Evolutionary conservation across 2,888 invertebrate species (phyloP), one percentile per base, ranked within the genome.

Genomic region (Lobophora halterata): DNA sequence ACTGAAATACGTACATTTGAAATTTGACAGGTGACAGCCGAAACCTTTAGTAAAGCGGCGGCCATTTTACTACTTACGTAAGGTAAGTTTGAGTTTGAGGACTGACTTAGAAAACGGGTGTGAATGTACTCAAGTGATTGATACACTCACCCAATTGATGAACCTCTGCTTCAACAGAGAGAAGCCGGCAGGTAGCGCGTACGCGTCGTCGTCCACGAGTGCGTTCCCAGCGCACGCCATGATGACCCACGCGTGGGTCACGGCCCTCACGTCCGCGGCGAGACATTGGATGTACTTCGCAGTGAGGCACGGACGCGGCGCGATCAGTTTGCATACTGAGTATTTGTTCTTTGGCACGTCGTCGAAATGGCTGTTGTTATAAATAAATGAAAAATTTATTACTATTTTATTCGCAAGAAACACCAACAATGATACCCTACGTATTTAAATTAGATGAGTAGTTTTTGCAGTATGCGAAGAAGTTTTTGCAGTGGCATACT

Each of bases 261-360:
- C 77, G 3, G 91, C 89, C 10, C 81, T 63, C 0, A 94, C 88
- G 40, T 91, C 91, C 1, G 90, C 89, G 0, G 93, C 92, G 20
- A 95, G 66, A 50, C 93, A 93, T 50, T 91, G 90, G 52, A 95
- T 87, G 71, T 92, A 93, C 64, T 94, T 94, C 5, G 92, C 91
- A 0, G 95, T 95, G 33, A 91, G 83, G 55, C 93, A 93, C 20
- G 93, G 92, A 7, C 91, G 88, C 4, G 93, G 92, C 0, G 94
- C 91, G 35, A 95, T 89, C 17, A 92, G 75, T 52, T 85, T 89
- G 49, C 90, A 89, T 1, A 76, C 79, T 0, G 73, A 57, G 56
- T 91, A 91, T 36, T 90, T 88, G 37, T 68, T 83, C 49, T 80
- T 78, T 5, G 64, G 91, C 37, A 91, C 81, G 50, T 89, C 82